Conservation (phyloP, 2,888 invertebrate genomes). For the Ligdia adustata region DNA sequence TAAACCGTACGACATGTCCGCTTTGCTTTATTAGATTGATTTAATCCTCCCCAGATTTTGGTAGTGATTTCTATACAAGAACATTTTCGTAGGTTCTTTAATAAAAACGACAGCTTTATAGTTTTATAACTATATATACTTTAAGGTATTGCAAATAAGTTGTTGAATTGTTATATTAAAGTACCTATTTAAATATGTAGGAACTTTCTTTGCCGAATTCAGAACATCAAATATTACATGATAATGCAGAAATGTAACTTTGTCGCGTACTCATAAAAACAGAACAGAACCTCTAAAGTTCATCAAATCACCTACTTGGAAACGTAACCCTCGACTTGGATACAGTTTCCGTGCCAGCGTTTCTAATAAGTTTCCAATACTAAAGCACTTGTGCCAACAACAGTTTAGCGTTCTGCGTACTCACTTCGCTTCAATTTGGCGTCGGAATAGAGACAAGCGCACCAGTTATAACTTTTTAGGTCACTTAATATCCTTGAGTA, state of each 20-base stretch:
- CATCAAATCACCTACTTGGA: conserved; percentile 8
- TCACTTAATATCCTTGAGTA: too few relatives aligned
- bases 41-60: conserved; percentile 1
- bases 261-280: conserved; percentile 2
- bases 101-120: too few relatives aligned
- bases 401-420: conserved; percentile 9
- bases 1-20: conserved; percentile 6
- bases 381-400: conserved; percentile 20
- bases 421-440: conserved; percentile 13
- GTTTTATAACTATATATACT: too few relatives aligned
- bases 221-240: not conserved
- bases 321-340: conserved; percentile 18
- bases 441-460: not conserved
- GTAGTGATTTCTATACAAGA: not conserved
- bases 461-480: conserved; percentile 5
- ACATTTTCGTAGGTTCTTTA: too few relatives aligned
- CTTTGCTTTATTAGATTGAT: conserved; percentile 9
- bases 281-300: conserved; percentile 1
- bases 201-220: not conserved
- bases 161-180: too few relatives aligned
- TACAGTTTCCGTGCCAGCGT: conserved; percentile 14
- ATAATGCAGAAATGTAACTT: conserved; percentile 5
- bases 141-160: too few relatives aligned
- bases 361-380: conserved; percentile 27
- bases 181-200: too few relatives aligned